phyloP scores from a whole-genome alignment of 2,888 invertebrate genomes.

The Aromia moschata region DNA sequence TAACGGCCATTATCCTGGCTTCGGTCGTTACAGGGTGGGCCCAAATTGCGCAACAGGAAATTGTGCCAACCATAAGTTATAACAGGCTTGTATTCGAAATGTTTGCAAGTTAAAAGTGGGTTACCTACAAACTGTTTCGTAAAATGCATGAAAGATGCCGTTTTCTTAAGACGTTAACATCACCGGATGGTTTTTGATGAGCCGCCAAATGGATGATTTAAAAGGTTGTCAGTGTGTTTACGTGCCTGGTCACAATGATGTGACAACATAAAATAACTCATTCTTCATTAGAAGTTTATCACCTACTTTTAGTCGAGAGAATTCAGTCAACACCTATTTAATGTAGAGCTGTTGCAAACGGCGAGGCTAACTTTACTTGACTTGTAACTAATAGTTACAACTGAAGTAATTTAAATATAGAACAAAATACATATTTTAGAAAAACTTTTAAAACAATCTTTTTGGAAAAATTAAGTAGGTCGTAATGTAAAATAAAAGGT shows the following conservation, averaged over 20 bases:
- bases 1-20: slow-evolving; percentile 38
- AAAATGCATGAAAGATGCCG: slow-evolving; percentile 6
- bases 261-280: not conserved
- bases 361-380: no score
- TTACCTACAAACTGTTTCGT: slow-evolving; percentile 2
- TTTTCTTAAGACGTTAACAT: not conserved
- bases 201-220: slow-evolving; percentile 19
- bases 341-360: no score
- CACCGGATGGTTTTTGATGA: slow-evolving; percentile 8
- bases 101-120: slow-evolving; percentile 17
- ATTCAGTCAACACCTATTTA: no score
- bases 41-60: slow-evolving; percentile 47
- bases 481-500: no score
- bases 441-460: no score
- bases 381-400: no score
- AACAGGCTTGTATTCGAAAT: slow-evolving; percentile 9
- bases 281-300: not conserved
- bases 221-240: slow-evolving; percentile 12
- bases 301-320: no score
- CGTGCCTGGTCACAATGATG: not conserved
- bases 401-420: no score
- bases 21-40: slow-evolving; percentile 45
- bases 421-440: no score
- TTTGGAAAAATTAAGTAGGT: no score
- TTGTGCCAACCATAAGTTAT: slow-evolving; percentile 38